A percentile compares a stretch with the other conserved stretches of the same genome.
phyloP scores from a whole-genome alignment of 2,888 invertebrate species.

The Lithophane socia region DNA sequence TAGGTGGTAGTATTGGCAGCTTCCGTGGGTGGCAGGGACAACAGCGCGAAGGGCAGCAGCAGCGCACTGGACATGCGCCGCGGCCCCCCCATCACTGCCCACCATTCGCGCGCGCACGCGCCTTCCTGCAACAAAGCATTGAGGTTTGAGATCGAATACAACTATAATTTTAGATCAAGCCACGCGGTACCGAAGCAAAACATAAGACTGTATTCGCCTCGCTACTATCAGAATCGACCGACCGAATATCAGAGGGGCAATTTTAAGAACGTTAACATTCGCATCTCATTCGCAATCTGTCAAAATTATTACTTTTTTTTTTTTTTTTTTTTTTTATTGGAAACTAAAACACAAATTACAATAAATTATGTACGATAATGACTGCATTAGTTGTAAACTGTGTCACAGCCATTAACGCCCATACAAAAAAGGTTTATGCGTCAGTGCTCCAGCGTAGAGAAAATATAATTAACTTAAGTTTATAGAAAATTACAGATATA shows the following conservation, averaged over 20 bases:
- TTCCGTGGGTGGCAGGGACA: conserved; percentile 82
- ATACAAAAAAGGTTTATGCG: too few relatives aligned
- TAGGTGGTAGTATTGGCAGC: conserved; percentile 84
- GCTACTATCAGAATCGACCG: background rate
- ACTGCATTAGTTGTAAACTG: too few relatives aligned
- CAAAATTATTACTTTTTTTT: too few relatives aligned
- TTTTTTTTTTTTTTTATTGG: too few relatives aligned
- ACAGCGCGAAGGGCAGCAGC: conserved; percentile 87
- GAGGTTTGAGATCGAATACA: background rate
- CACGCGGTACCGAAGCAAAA: background rate
- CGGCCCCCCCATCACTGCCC: conserved; percentile 87
- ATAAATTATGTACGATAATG: too few relatives aligned
- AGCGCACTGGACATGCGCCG: conserved; percentile 89
- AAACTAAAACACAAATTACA: too few relatives aligned
- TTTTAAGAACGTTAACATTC: too few relatives aligned
- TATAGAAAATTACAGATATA: too few relatives aligned
- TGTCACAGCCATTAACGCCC: too few relatives aligned
- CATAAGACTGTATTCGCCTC: background rate
- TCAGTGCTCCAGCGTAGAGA: too few relatives aligned
- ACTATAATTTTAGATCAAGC: background rate
- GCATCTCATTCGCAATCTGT: too few relatives aligned
- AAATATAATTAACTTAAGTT: too few relatives aligned
- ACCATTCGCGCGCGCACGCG: conserved; percentile 86
- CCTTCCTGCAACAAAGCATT: conserved; percentile 70
- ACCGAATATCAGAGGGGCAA: background rate